phyloP scores from a whole-genome alignment of 2,797 vertebrate species.

The Zenarchopterus dispar region DNA sequence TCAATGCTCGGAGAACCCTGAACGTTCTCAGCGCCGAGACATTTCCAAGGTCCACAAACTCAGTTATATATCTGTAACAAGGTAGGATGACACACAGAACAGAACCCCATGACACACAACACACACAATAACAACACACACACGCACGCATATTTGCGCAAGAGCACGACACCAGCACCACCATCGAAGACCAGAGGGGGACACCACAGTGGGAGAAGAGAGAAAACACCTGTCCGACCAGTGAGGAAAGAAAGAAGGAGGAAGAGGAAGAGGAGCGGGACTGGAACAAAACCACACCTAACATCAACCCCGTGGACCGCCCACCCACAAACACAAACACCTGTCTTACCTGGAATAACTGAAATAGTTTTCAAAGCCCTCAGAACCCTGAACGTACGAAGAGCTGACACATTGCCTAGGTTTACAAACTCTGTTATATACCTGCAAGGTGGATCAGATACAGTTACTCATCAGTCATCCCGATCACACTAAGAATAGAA shows the following conservation, averaged over 20 bases:
- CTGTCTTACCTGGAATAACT: constrained; percentile 93
- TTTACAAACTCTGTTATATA: constrained; percentile 99
- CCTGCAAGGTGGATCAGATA: constrained; percentile 98
- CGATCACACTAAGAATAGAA: constrained; percentile 55
- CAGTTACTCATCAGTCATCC: constrained; percentile 84
- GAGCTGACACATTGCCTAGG: constrained; percentile 99
- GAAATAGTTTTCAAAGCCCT: constrained; percentile 99
- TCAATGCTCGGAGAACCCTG: constrained; percentile 99
- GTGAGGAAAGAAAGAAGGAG: constrained; percentile 67
- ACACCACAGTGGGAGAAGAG: constrained; percentile 86
- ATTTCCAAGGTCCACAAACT: constrained; percentile 99
- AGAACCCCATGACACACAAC: constrained; percentile 96
- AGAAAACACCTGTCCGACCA: constrained; percentile 80
- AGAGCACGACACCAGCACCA: constrained; percentile 79
- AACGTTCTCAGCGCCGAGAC: constrained; percentile 99
- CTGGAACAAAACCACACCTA: constrained; percentile 87
- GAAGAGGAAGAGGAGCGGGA: constrained; percentile 66
- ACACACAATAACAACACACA: constrained; percentile 90
- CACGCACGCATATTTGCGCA: constrained; percentile 76
- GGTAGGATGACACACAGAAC: constrained; percentile 99
- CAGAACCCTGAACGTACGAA: constrained; percentile 96
- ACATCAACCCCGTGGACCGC: constrained; percentile 91
- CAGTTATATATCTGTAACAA: constrained; percentile 99
- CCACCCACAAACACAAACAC: constrained; percentile 80
- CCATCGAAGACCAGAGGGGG: constrained; percentile 78